phyloP scores from a whole-genome alignment of 2,888 invertebrate genomes.

The Drosophila neutralis region DNA sequence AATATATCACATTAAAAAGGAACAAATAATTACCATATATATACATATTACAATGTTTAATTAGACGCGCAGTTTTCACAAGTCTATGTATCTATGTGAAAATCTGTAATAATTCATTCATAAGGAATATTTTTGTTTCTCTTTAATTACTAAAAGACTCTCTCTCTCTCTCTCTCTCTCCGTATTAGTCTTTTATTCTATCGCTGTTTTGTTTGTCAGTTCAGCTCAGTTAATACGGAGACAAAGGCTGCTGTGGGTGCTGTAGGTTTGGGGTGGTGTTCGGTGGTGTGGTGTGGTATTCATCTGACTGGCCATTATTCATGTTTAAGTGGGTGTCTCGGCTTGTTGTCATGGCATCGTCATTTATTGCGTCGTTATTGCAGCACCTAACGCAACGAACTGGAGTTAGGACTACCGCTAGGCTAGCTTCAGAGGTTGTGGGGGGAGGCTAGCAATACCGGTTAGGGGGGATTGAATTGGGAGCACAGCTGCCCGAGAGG shows the following conservation, averaged over 20 bases:
- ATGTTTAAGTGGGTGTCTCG: conserved; percentile 77
- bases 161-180: neutral
- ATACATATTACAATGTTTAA: conserved; percentile 1
- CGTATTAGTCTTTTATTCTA: neutral
- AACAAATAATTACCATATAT: neutral
- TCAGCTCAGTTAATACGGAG: conserved; percentile 1
- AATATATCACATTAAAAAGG: neutral
- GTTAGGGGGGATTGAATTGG: conserved; percentile 51
- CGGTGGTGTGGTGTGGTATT: neutral
- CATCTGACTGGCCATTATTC: conserved; percentile 61
- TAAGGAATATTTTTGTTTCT: neutral
- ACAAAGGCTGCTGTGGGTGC: conserved; percentile 26
- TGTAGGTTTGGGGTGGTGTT: neutral
- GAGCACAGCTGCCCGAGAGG: conserved; percentile 61
- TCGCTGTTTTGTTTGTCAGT: conserved; percentile 2
- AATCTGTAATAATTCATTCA: neutral
- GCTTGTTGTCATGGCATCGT: conserved; percentile 72
- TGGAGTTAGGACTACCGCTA: neutral
- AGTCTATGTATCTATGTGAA: neutral
- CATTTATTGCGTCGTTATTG: conserved; percentile 79
- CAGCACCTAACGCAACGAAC: conserved; percentile 63
- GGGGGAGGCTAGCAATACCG: neutral
- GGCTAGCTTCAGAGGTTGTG: neutral
- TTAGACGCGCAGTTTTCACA: neutral
- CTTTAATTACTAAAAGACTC: neutral